Base-by-base conservation (phyloP, 2,113 vertebrate genomes). In the Hemichromis elongatus region DNA sequence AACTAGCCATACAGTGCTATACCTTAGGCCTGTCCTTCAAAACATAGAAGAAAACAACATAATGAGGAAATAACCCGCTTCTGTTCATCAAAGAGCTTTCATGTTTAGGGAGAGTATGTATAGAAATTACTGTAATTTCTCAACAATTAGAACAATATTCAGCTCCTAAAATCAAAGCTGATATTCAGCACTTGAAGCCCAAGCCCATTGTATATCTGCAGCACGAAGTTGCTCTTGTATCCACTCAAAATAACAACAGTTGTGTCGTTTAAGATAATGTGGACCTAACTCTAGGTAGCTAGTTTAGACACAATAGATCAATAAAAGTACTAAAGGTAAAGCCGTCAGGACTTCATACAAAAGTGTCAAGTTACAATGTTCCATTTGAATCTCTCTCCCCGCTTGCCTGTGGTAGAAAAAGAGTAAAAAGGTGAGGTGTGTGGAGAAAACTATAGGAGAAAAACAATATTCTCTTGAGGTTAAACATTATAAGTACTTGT, bases 281-380 rank as follows among this genome's bases (percentile, higher is more conserved):
- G 40, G 14, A 42, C 66, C 21, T 11, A 47, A 47, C 40, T 73
- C 40, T 28, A 30, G 14, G 16, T 55, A 11, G n/a, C n/a, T 55
- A 55, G 53, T 55, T 68, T 21, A 79, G 19, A 77, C 6, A 28
- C 10, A 33, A 9, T 13, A 77, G 56, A 59, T 56, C 30, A 87
- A 33, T 28, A 47, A 68, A 9, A 55, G 80, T 84, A 33, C 16
- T 33, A 61, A 14, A 24, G n/a, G 59, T 66, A 81, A 82, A 19
- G 57, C 19, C 30, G 35, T 80, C 24, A 13, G 80, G 61, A 83
- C 45, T 78, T 84, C 30, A 52, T 79, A 77, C 66, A 77, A 79
- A 85, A 56, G 19, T 82, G 55, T 79, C 1, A 68, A 73, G 79
- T 81, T 87, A 55, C 87, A 77, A 81, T 79, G 84, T 90, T 89